Base-by-base conservation (phyloP, 2,888 invertebrate species). In the Hirtodrosophila histrioides region DNA sequence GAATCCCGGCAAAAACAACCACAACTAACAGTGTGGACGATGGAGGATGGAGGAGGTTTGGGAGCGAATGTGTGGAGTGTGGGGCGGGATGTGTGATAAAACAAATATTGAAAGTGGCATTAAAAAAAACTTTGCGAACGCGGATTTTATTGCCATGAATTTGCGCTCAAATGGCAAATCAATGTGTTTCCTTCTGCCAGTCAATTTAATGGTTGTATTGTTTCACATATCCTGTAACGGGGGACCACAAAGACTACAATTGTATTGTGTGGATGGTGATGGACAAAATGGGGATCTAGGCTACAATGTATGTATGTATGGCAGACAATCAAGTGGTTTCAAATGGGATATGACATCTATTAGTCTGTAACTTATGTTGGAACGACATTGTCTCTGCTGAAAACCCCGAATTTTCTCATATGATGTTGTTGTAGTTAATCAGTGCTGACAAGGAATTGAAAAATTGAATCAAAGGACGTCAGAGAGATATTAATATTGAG, bases 161-260 rank as follows among this genome's bases (percentile, higher is more conserved):
- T 85, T 88, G 73, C 80, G 86, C 87, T 85, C 82, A 85, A 83
- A 84, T 84, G 81, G 88, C 87, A 84, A 85, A 85, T 85, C 84
- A 84, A 84, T 88, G 84, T 84, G 88, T 88, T 84, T 83, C 88
- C 82, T 79, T 70, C 75, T 57, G 80, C 62, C 85, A 86, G 75
- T 86, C 82, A 78, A 81, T 84, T 84, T 84, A 70, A 88, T 88
- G 85, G 74, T 66, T 64, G 69, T 73, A 67, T 78, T 75, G 69
- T 69, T 76, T 63, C 50, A 51, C 54, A 63, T 44, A 66, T 51
- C 61, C 71, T 70, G 56, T 46, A 29, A 35, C 41, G 23, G 29
- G 29, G 55, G 17, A 23, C 11, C 27, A n/a, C 24, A 23, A 17
- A 4, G 12, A 36, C 45, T 9, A 39, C 12, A n/a, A 24, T 45